Evolutionary conservation across 1,140 invertebrate genomes (phyloP).

Genomic region (Pseudoatta argentina): DNA sequence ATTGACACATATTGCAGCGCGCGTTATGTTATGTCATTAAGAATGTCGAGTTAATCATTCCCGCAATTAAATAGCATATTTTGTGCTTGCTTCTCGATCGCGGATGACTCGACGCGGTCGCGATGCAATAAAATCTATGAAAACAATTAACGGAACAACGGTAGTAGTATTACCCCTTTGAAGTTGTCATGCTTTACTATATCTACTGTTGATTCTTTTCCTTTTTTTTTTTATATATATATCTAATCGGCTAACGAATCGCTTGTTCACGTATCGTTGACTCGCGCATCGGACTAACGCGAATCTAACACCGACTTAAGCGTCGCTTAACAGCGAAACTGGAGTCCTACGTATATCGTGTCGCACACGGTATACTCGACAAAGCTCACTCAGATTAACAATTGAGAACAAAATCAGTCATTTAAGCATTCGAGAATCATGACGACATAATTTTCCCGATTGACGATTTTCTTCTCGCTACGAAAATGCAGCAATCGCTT

Average conservation of each 20-base stretch:
- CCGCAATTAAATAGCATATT: constrained; percentile 31
- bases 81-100: constrained; percentile 48
- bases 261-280: constrained; percentile 38
- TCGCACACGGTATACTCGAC: constrained; percentile 28
- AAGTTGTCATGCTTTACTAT: constrained; percentile 78
- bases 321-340: constrained; percentile 48
- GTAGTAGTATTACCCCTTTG: constrained; percentile 83
- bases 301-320: constrained; percentile 56
- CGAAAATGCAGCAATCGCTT: constrained; percentile 19
- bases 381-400: constrained; percentile 49
- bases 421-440: constrained; percentile 7
- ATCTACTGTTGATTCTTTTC: constrained; percentile 71
- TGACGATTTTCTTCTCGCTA: constrained; percentile 4
- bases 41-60: constrained; percentile 8
- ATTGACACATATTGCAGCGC: constrained; percentile 20
- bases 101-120: constrained; percentile 81
- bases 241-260: constrained; percentile 66
- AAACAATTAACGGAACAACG: constrained; percentile 86
- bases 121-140: constrained; percentile 85
- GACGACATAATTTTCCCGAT: constrained; percentile 15
- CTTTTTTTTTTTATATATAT: constrained; percentile 1
- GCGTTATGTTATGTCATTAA: constrained; percentile 20
- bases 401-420: constrained; percentile 45
- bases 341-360: constrained; percentile 39
- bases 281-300: constrained; percentile 17